Base-by-base conservation (phyloP, 2,113 vertebrate species). In the Nibea albiflora region DNA sequence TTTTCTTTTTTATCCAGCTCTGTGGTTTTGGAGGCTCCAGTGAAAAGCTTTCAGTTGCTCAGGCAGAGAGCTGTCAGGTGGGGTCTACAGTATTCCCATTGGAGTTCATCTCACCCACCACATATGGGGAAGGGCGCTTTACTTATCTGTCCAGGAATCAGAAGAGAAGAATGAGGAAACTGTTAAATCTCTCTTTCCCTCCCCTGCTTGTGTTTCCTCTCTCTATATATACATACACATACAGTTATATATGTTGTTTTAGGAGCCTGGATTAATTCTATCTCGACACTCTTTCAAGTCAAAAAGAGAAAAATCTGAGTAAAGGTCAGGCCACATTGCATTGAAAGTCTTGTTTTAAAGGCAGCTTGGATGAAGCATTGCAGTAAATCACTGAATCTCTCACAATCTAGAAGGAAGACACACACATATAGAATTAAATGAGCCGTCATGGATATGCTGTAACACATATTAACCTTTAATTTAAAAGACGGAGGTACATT, bases 11-110 rank as follows among this genome's bases (percentile, higher is more conserved):
- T 63, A 75, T 71, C 72, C 78, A 73, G 52, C 65, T 81, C 47
- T 46, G 63, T 52, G 44, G n/a, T 53, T 52, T 68, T 79, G 76
- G 80, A 83, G 72, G 83, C 67, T 90, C 76, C 84, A 74, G 71
- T 77, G 78, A 81, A 83, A 88, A 70, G 68, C 85, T 78, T 79
- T 88, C 65, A 87, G 82, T 71, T 92, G 83, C 65, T 91, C 80
- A 85, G 71, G 88, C 83, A 76, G 82, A 76, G 82, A 88, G 85
- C 88, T 92, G 92, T 94, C 93, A 94, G 92, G 93, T 94, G 90
- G 93, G 93, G 90, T 94, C 93, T 81, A 92, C 91, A 93, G 88
- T 87, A 86, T 89, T 93, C 92, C 92, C 92, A 92, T 86, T 89
- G 92, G 93, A 90, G 92, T 88, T 92, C 93, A 94, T 94, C 90